Percentiles rank a stretch among this genome's conserved stretches.
Conservation (phyloP, 2,797 vertebrate species). For the Sparidentex hasta region DNA sequence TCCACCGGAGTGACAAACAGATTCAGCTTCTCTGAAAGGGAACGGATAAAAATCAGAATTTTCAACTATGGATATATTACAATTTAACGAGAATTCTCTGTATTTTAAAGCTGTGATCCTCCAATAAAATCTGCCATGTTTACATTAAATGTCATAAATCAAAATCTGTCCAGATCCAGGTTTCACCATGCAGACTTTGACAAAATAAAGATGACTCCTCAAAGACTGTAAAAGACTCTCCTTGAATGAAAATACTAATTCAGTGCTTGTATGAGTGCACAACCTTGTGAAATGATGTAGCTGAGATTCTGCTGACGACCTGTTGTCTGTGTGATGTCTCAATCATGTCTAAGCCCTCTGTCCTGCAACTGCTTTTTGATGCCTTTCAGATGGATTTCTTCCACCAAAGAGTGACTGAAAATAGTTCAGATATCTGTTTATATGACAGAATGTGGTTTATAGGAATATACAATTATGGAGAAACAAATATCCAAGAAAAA, state of each 20-base stretch:
- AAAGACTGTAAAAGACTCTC: constrained; percentile 35
- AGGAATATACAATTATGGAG: not conserved
- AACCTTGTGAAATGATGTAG: constrained; percentile 55
- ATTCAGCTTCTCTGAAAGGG: not conserved
- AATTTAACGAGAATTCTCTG: not conserved
- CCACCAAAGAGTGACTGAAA: constrained; percentile 16
- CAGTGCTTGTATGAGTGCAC: constrained; percentile 20
- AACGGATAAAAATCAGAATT: not conserved
- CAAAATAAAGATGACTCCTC: constrained; percentile 32
- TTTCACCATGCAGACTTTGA: not conserved
- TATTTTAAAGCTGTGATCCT: constrained; percentile 5
- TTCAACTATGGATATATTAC: not conserved
- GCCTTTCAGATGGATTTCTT: constrained; percentile 28
- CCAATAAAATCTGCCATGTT: not conserved
- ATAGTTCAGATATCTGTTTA: not conserved
- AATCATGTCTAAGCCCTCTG: constrained; percentile 45
- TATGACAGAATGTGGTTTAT: constrained; percentile 7
- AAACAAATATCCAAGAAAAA: constrained; percentile 17
- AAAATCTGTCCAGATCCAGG: constrained; percentile 14
- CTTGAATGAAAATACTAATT: constrained; percentile 51
- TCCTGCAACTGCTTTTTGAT: constrained; percentile 39
- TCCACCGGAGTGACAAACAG: not conserved
- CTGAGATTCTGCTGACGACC: constrained; percentile 63
- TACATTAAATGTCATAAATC: constrained; percentile 7
- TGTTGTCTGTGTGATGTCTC: constrained; percentile 55